Conservation (phyloP, 2,797 vertebrate species). For the Notoglanidium macrostoma region DNA sequence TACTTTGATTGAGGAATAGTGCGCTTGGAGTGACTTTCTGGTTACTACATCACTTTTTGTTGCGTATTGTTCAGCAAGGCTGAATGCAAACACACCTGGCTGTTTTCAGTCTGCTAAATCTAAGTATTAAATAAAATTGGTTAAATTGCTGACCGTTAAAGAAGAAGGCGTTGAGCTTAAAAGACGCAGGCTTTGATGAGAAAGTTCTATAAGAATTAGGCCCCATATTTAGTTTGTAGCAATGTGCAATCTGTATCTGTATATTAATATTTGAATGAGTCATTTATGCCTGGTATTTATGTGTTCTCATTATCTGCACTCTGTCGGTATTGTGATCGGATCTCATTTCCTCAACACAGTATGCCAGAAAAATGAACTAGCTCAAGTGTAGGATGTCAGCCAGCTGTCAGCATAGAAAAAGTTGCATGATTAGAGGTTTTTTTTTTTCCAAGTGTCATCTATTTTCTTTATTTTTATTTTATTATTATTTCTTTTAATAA, state of each 20-base stretch:
- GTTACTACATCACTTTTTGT: not conserved
- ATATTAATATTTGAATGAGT: not conserved
- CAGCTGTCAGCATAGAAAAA: slow-evolving; percentile 8
- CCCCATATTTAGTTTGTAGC: not conserved
- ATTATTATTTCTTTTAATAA: not conserved
- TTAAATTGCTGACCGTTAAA: not conserved
- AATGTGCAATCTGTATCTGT: not conserved
- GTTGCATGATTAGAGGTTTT: not conserved
- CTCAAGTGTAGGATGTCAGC: not conserved
- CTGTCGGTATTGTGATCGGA: not conserved
- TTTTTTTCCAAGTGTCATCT: not conserved
- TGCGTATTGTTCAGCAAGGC: not conserved
- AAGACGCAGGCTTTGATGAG: not conserved
- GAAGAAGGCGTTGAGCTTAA: not conserved
- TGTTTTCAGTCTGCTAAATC: not conserved
- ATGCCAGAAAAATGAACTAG: not conserved
- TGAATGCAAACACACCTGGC: not conserved
- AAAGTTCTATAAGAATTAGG: not conserved
- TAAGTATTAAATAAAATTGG: not conserved
- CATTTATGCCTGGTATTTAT: not conserved
- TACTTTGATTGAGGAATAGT: not conserved
- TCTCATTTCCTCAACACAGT: not conserved
- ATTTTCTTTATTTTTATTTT: not conserved
- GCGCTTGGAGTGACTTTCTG: not conserved
- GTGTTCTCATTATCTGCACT: not conserved